Percentiles rank a stretch among this genome's conserved stretches.
Conservation (phyloP, 2,113 vertebrate species). For the Sylvilagus bachmani region DNA sequence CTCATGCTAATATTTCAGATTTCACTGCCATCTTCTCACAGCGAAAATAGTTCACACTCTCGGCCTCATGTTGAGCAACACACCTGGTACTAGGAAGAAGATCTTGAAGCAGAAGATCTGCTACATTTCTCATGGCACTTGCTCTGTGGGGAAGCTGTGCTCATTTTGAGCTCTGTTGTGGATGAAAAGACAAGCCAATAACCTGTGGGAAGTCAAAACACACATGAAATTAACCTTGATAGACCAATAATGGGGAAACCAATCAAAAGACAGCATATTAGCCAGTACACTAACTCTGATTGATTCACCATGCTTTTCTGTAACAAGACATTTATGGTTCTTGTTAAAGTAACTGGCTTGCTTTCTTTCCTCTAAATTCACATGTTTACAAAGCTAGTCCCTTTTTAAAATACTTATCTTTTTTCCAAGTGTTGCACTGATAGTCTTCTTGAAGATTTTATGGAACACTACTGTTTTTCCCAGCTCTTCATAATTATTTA, state of each 20-base stretch:
- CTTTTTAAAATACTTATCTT: neutral
- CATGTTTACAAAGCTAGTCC: neutral
- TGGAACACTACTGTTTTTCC: neutral
- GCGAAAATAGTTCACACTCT: neutral
- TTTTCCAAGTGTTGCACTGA: neutral
- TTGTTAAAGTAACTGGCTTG: slow-evolving; percentile 16
- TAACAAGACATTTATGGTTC: slow-evolving; percentile 62
- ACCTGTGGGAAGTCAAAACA: slow-evolving; percentile 44
- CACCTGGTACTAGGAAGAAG: slow-evolving; percentile 56
- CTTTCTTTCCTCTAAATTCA: slow-evolving; percentile 37
- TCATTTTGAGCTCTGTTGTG: slow-evolving; percentile 64
- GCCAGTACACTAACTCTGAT: slow-evolving; percentile 63
- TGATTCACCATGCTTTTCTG: slow-evolving; percentile 60
- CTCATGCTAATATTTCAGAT: slow-evolving; percentile 40
- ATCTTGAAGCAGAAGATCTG: slow-evolving; percentile 40
- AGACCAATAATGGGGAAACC: slow-evolving; percentile 64
- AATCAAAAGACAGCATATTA: slow-evolving; percentile 61
- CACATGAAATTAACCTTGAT: slow-evolving; percentile 70
- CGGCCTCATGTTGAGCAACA: neutral
- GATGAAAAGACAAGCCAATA: slow-evolving; percentile 65
- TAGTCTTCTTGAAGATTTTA: neutral
- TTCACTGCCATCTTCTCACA: slow-evolving; percentile 35
- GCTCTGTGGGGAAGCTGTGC: slow-evolving; percentile 66
- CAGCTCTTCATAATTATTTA: slow-evolving; percentile 12
- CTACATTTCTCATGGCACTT: neutral